Conservation (phyloP, 2,888 invertebrate species). For the Zaprionus obscuricornis region DNA sequence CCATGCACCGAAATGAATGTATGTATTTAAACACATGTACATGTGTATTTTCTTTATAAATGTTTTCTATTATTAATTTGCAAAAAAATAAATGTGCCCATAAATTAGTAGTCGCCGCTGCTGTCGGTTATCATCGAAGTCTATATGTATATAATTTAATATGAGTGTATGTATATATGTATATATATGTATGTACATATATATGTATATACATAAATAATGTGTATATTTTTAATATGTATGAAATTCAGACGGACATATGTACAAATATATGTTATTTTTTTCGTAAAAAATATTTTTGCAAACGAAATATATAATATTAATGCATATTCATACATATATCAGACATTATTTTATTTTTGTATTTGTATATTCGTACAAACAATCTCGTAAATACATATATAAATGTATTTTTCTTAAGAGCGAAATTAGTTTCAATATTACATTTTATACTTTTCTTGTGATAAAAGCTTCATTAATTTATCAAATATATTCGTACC, state of each 20-base stretch:
- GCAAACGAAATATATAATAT: too few species aligned
- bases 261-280: slow-evolving; percentile 13
- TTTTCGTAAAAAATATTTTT: slow-evolving; percentile 39
- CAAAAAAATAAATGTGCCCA: slow-evolving; percentile 45
- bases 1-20: slow-evolving; percentile 2
- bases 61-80: slow-evolving; percentile 28
- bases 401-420: slow-evolving; percentile 1
- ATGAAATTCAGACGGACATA: too few species aligned
- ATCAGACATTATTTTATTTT: too few species aligned
- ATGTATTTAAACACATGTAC: slow-evolving; percentile 13
- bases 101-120: slow-evolving; percentile 50
- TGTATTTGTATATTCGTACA: slow-evolving; percentile 1
- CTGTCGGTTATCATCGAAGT: slow-evolving; percentile 60
- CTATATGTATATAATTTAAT: slow-evolving; percentile 28
- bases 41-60: slow-evolving; percentile 32
- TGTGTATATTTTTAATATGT: too few species aligned
- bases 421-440: slow-evolving; percentile 15
- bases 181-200: slow-evolving; percentile 10
- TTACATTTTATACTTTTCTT: slow-evolving; percentile 14
- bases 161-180: slow-evolving; percentile 11
- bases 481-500: too few species aligned
- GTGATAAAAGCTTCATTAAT: slow-evolving; percentile 36
- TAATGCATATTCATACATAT: slow-evolving; percentile 11
- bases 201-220: too few species aligned
- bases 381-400: too few species aligned